phyloP scores from a whole-genome alignment of 2,797 vertebrate genomes.

The Acipenser transmontanus region DNA sequence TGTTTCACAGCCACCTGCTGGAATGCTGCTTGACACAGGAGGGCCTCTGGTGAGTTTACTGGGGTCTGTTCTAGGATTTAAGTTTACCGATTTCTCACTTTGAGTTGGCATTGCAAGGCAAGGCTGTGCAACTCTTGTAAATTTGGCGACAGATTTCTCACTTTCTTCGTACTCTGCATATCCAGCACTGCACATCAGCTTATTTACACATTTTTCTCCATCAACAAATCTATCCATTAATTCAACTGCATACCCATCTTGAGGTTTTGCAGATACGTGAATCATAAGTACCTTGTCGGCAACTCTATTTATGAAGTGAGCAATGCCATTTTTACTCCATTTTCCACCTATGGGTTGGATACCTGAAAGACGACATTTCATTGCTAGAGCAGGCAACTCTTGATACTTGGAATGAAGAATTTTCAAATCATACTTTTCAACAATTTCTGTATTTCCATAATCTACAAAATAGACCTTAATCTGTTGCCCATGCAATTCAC shows the following conservation, averaged over 20 bases:
- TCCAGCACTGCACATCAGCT: conserved; percentile 59
- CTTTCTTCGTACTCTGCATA: conserved; percentile 51
- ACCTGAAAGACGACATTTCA: conserved; percentile 70
- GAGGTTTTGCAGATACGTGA: conserved; percentile 48
- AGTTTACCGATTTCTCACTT: conserved; percentile 6
- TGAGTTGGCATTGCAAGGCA: conserved; percentile 9
- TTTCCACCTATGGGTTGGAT: conserved; percentile 50
- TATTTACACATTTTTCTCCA: conserved; percentile 63
- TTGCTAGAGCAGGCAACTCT: conserved; percentile 64
- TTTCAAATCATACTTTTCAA: conserved; percentile 54
- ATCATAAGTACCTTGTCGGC: conserved; percentile 65
- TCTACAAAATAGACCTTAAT: conserved; percentile 71
- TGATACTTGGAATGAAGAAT: conserved; percentile 63
- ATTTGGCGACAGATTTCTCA: conserved; percentile 24
- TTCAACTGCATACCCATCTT: conserved; percentile 58
- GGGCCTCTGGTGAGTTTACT: conserved; percentile 1
- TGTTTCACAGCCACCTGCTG: conserved; percentile 20
- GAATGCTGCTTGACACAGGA: conserved; percentile 13
- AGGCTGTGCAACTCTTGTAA: conserved; percentile 10
- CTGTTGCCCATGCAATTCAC: conserved; percentile 45
- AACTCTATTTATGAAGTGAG: conserved; percentile 70
- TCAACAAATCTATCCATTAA: conserved; percentile 58
- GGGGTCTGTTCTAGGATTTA: conserved; percentile 4
- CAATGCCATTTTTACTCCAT: conserved; percentile 67
- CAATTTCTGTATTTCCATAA: conserved; percentile 62